phyloP scores from a whole-genome alignment of 2,888 invertebrate genomes.

The Linnaemya tessellans region DNA sequence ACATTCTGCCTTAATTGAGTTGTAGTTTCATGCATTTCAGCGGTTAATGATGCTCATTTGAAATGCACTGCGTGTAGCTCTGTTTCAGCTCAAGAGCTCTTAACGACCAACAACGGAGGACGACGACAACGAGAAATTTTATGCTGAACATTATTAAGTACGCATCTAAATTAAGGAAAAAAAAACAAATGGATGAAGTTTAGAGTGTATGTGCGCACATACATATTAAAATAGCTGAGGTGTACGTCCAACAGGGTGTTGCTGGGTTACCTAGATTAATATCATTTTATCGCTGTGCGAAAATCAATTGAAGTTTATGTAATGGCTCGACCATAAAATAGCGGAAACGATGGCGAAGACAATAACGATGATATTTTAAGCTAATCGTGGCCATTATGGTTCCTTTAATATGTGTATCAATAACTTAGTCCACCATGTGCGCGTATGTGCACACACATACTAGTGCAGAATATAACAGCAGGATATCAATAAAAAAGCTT shows the following conservation, averaged over 20 bases:
- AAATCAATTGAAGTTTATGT: constrained; percentile 63
- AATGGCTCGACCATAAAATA: constrained; percentile 40
- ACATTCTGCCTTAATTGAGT: constrained; percentile 31
- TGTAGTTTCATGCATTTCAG: constrained; percentile 49
- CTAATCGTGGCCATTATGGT: constrained; percentile 36
- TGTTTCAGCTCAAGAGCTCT: constrained; percentile 33
- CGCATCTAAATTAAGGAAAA: neutral
- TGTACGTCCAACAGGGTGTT: neutral
- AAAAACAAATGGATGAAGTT: neutral
- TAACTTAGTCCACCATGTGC: neutral
- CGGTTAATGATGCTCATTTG: constrained; percentile 56
- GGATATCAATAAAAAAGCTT: neutral
- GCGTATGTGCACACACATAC: neutral
- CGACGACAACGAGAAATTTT: neutral
- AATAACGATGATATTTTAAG: constrained; percentile 35
- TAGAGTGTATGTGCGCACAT: neutral
- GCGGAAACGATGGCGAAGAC: constrained; percentile 34
- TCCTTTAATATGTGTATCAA: constrained; percentile 11
- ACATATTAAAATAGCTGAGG: neutral
- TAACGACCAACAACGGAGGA: constrained; percentile 1
- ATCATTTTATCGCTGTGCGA: constrained; percentile 59
- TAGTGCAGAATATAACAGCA: neutral
- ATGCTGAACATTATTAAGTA: neutral
- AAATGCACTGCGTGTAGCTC: constrained; percentile 37
- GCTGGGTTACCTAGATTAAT: constrained; percentile 10